Evolutionary conservation across 2,113 vertebrate genomes (phyloP).

Genomic region (Dendropsophus ebraccatus): DNA sequence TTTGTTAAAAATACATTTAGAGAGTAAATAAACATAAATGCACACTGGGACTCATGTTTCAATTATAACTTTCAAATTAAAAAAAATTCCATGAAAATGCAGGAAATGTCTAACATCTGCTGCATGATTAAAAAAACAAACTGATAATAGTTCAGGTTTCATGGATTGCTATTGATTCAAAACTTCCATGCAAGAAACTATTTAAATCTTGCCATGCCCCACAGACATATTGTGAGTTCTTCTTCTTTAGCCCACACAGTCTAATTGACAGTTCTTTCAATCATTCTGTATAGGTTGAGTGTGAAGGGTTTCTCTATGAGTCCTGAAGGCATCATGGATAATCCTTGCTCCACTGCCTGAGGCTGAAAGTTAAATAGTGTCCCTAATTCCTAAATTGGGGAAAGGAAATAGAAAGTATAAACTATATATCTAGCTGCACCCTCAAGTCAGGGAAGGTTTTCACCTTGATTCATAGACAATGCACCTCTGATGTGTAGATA

Average conservation of each 20-base stretch:
- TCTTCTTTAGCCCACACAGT: not conserved
- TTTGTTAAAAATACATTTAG: not conserved
- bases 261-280: not conserved
- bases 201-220: not conserved
- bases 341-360: not conserved
- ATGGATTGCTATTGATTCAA: not conserved
- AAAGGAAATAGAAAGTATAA: too few relatives aligned
- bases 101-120: not conserved
- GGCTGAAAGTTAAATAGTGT: not conserved
- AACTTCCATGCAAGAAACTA: not conserved
- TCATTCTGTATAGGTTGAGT: not conserved
- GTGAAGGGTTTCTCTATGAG: not conserved
- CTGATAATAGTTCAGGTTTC: not conserved
- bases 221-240: not conserved
- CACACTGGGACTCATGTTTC: not conserved
- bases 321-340: not conserved
- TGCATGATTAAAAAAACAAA: not conserved
- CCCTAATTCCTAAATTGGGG: too few relatives aligned
- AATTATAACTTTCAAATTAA: too few relatives aligned
- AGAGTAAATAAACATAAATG: not conserved
- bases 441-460: too few relatives aligned
- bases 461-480: too few relatives aligned
- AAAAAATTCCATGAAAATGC: too few relatives aligned
- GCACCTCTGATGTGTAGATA: too few relatives aligned
- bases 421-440: too few relatives aligned